Base-by-base conservation (phyloP, 2,113 vertebrate species). In the Bagarius yarrelli region DNA sequence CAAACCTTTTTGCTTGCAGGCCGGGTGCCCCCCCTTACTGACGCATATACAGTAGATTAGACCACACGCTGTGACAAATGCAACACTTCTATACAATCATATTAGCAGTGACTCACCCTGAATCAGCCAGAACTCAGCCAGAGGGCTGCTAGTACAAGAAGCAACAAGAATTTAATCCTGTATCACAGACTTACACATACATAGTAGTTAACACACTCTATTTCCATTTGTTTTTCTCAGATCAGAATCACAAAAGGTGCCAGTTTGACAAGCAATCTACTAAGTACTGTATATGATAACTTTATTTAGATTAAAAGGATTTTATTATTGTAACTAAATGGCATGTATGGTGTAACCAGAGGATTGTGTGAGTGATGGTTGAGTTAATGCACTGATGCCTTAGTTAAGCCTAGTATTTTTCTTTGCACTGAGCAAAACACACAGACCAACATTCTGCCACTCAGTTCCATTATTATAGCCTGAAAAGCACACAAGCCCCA, bases 1-100 rank as follows among this genome's bases (percentile, higher is more conserved):
- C n/a, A n/a, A n/a, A n/a, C n/a, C 3, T 40, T 6, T 40, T 40
- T 40, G 36, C 36, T 74, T 34, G 18, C 52, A 56, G n/a, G n/a
- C n/a, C n/a, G n/a, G n/a, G n/a, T n/a, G n/a, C n/a, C n/a, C n/a
- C n/a, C n/a, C n/a, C n/a, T n/a, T n/a, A n/a, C n/a, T n/a, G n/a
- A n/a, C n/a, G 30, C 52, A 56, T 18, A 34, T 19, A 53, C 23
- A 56, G 71, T 40, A 56, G 27, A 72, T 30, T 30, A 9, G 70
- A 53, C 47, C 27, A 34, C 52, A 73, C 71, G 55, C 47, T 72
- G 69, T 30, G 30, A 52, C 50, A 74, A 74, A 56, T 34, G 30
- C 71, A 56, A 32, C 50, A 56, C 27, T 73, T 32, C 52, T 56
- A 56, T 55, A 34, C 71, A 55, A 56, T 34, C 52, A 73, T 72